Base-by-base conservation (phyloP, 2,113 vertebrate genomes). In the Megaleporinus macrocephalus region DNA sequence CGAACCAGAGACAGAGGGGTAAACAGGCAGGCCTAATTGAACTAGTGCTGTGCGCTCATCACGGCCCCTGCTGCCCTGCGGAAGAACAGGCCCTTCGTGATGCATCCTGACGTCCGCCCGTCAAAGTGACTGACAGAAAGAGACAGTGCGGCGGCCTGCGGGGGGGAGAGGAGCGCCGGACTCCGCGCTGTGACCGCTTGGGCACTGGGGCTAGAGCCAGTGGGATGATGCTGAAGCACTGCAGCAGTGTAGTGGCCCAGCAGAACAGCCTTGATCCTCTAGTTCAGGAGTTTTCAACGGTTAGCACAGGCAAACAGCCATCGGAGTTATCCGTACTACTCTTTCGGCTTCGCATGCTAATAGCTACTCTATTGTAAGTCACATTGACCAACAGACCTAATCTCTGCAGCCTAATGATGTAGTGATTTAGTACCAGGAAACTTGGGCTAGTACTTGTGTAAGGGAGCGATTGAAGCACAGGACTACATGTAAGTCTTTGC, bases 171-270 rank as follows among this genome's bases (percentile, higher is more conserved):
- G 36, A 66, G 73, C 73, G 74, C 62, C 69, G 44, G 61, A 73
- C 65, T 83, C 73, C 83, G 85, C 74, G 82, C 74, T 51, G 63
- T 86, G 70, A 82, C 82, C 72, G 76, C 73, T 79, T 63, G 74
- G n/a, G 33, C 68, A 51, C 26, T 80, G 14, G 55, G 76, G 57
- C 24, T 4, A n/a, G 49, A 26, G 53, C 59, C 78, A 72, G 62
- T 53, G 63, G 57, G 57, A 61, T 12, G 57, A 11, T 13, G 24
- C 57, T 61, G 57, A 26, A n/a, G 16, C 5, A 36, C 27, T 51
- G 62, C 62, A 16, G 44, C 65, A 36, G 66, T 33, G 53, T 53
- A 24, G 62, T 6, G 22, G 62, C 63, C 18, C 57, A 49, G 47
- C 63, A 55, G 47, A 53, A 20, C 14, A 33, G 53, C 62, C 29